phyloP scores from a whole-genome alignment of 2,888 invertebrate species.

The Hetaerina titia region DNA sequence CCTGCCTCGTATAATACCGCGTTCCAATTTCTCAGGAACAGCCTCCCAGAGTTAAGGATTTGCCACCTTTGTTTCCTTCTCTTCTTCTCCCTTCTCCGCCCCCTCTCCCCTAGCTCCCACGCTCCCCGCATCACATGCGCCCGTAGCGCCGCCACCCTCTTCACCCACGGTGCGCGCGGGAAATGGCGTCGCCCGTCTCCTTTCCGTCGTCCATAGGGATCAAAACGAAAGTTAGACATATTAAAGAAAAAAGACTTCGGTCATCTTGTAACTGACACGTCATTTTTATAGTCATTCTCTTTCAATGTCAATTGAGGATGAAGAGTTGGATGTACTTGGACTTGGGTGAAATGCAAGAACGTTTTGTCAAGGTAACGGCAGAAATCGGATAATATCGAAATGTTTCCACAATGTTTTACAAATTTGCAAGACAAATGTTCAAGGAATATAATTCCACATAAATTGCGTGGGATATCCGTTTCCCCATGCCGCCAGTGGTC shows the following conservation, averaged over 20 bases:
- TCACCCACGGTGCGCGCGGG: background rate
- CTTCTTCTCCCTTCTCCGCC: background rate
- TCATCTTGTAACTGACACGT: background rate
- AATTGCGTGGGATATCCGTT: too few relatives aligned
- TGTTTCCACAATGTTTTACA: too few relatives aligned
- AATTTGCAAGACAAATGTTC: too few relatives aligned
- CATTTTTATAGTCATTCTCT: background rate
- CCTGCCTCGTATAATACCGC: conserved; percentile 68
- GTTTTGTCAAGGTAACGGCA: too few relatives aligned
- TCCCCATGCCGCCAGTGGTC: too few relatives aligned
- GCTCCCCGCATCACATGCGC: background rate
- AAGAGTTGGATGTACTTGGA: too few relatives aligned
- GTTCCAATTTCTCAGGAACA: conserved; percentile 40
- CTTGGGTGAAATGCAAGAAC: too few relatives aligned
- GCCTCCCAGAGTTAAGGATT: background rate
- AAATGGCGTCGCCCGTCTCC: background rate
- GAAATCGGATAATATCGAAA: too few relatives aligned
- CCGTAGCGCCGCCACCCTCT: background rate
- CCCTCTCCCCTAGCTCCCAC: background rate
- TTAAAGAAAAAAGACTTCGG: background rate
- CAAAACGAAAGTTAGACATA: background rate
- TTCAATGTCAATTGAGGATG: background rate
- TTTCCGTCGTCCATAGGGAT: background rate
- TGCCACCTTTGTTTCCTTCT: background rate
- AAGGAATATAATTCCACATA: too few relatives aligned